Conservation (phyloP, 2,113 vertebrate genomes). For the Alethe diademata region DNA sequence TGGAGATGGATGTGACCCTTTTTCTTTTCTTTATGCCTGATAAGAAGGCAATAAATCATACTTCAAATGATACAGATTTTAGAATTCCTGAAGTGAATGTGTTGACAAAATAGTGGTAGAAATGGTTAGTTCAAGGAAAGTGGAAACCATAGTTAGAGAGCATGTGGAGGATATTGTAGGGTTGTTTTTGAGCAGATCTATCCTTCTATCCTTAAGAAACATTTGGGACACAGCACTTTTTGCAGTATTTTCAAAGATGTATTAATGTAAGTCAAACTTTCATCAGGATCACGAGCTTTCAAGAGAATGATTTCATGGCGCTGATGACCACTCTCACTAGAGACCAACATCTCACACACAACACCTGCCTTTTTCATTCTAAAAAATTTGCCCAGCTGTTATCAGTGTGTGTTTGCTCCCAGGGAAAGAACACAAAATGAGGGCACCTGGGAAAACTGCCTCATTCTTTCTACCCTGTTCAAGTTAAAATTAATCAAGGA, state of each 20-base stretch:
- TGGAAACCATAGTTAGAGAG: not conserved
- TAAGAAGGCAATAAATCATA: not conserved
- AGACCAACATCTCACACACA: not conserved
- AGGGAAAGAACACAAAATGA: not conserved
- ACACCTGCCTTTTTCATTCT: not conserved
- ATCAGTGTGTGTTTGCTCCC: not conserved
- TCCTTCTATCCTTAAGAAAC: not conserved
- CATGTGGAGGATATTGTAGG: not conserved
- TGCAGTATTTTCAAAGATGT: not conserved
- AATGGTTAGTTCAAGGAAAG: not conserved
- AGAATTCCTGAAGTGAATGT: not conserved
- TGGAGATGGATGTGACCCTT: accelerated
- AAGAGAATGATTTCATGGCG: not conserved
- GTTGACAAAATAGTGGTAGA: not conserved
- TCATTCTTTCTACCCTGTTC: not conserved
- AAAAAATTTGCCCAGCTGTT: not conserved
- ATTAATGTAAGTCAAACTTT: not conserved
- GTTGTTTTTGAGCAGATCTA: not conserved
- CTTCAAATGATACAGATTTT: not conserved
- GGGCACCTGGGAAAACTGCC: not conserved
- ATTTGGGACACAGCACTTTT: not conserved
- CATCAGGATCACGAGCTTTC: not conserved
- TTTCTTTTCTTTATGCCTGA: not conserved
- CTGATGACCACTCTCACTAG: not conserved
- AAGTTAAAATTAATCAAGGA: conserved; percentile 23